phyloP scores from a whole-genome alignment of 2,113 vertebrate species.

The Propithecus coquereli region DNA sequence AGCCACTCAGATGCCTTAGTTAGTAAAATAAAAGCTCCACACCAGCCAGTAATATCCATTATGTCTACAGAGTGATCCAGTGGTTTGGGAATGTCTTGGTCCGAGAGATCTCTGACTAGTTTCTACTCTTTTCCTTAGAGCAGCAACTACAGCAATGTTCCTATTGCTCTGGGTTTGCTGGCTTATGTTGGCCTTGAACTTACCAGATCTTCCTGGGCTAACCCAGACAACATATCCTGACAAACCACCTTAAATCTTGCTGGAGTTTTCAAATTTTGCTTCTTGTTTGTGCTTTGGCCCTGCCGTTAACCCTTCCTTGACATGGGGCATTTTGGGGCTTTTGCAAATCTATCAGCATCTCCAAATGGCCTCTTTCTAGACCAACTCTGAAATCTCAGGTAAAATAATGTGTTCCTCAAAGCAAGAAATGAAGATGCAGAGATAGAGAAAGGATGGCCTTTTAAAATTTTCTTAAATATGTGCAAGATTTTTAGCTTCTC shows the following conservation, averaged over 20 bases:
- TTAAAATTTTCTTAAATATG: neutral
- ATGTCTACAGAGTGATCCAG: neutral
- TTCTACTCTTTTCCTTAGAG: neutral
- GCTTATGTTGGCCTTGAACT: neutral
- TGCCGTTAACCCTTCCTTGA: neutral
- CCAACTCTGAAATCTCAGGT: neutral
- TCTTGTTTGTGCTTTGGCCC: neutral
- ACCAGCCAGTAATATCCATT: neutral
- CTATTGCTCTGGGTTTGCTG: constrained; percentile 24
- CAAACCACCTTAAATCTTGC: neutral
- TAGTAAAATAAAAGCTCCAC: neutral
- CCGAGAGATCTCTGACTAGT: neutral
- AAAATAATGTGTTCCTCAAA: constrained; percentile 19
- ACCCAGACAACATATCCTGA: neutral
- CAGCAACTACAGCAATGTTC: neutral
- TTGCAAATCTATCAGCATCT: neutral
- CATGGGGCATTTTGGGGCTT: neutral
- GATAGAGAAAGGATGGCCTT: neutral
- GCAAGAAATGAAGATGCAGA: neutral
- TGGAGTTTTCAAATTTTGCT: constrained; percentile 13
- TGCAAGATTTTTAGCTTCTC: neutral
- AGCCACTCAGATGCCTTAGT: neutral
- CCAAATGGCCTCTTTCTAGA: constrained; percentile 2
- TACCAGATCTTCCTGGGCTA: neutral
- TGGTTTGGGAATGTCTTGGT: neutral